Percentiles rank a stretch among this genome's conserved stretches.
Evolutionary conservation across 2,797 vertebrate species (phyloP).

Genomic region (Simalia tracyae): DNA sequence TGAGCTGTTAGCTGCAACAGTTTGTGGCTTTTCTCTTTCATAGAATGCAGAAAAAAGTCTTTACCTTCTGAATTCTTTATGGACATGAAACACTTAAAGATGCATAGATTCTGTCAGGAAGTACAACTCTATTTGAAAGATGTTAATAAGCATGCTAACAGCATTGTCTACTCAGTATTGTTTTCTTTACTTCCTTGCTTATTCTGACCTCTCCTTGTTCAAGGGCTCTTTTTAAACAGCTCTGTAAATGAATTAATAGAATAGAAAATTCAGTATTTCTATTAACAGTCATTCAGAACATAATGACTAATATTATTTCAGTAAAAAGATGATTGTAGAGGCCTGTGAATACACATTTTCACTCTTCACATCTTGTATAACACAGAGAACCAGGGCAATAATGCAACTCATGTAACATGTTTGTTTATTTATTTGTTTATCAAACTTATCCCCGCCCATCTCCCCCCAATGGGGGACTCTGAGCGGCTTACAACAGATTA

Average conservation of each 20-base stretch:
- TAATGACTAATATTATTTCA: conserved; percentile 51
- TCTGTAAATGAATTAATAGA: conserved; percentile 45
- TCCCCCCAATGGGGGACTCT: too few species aligned
- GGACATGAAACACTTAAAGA: background rate
- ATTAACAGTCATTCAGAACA: background rate
- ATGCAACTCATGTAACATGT: background rate
- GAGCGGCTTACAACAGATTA: too few species aligned
- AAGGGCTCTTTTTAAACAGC: background rate
- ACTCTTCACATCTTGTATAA: conserved; percentile 54
- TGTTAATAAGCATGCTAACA: background rate
- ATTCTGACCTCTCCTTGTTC: background rate
- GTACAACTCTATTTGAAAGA: background rate
- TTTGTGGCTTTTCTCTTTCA: background rate
- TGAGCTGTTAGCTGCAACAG: background rate
- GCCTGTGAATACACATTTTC: conserved; percentile 60
- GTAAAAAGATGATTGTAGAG: conserved; percentile 65
- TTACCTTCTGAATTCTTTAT: background rate
- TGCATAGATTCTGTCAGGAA: background rate
- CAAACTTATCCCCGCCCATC: too few species aligned
- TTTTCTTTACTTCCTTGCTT: background rate
- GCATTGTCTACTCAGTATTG: background rate
- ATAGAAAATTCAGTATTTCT: background rate
- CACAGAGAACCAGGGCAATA: background rate
- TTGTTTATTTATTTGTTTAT: background rate
- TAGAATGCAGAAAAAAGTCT: background rate